A percentile compares a stretch with the other conserved stretches of the same genome.
phyloP scores from a whole-genome alignment of 1,140 invertebrate genomes.

The Conus betulinus region DNA sequence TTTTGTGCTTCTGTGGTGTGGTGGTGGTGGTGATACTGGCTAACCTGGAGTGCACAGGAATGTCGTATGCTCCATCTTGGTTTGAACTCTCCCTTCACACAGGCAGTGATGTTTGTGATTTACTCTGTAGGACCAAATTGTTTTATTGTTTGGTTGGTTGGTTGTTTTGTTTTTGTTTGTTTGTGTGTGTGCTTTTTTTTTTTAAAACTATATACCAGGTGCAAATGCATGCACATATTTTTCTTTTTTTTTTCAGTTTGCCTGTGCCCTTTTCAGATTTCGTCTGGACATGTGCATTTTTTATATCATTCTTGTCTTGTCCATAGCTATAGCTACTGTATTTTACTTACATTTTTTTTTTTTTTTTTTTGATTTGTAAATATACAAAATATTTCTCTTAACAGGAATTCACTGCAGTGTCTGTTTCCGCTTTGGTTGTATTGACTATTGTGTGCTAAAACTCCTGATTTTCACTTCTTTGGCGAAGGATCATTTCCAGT shows the following conservation, averaged over 20 bases:
- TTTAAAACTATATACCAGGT: too few species aligned
- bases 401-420: not conserved
- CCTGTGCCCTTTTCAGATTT: not conserved
- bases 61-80: not conserved
- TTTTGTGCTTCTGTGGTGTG: not conserved
- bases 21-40: not conserved
- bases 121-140: not conserved
- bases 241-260: not conserved
- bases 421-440: not conserved
- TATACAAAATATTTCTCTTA: not conserved
- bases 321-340: not conserved
- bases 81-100: not conserved
- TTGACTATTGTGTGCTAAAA: not conserved
- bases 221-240: too few species aligned
- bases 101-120: not conserved
- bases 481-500: too few species aligned
- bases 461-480: not conserved
- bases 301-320: not conserved
- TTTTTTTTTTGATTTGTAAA: not conserved
- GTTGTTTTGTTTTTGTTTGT: too few species aligned
- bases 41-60: not conserved
- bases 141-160: too few species aligned
- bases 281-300: not conserved
- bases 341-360: not conserved
- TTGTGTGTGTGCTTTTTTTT: too few species aligned